Conservation (phyloP, 2,113 vertebrate species). For the Centrocercus urophasianus region DNA sequence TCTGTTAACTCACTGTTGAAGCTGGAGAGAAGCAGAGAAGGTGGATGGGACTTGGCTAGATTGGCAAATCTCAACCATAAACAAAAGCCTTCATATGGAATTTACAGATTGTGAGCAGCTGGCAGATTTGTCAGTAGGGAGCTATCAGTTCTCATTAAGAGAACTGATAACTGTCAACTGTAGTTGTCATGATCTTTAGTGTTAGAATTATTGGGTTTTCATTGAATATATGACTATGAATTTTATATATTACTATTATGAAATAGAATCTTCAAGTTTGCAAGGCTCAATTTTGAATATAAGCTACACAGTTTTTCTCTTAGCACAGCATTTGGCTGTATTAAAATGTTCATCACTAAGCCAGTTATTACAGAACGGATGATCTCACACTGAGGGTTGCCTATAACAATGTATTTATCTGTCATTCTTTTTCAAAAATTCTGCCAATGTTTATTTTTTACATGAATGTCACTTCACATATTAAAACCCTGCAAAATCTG, state of each 20-base stretch:
- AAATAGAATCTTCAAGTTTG: background rate
- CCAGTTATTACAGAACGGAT: background rate
- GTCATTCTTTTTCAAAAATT: background rate
- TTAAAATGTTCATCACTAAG: background rate
- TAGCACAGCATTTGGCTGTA: background rate
- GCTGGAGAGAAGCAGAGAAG: background rate
- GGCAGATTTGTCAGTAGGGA: slow-evolving; percentile 24
- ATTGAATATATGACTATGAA: background rate
- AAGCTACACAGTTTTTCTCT: background rate
- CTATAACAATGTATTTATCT: background rate
- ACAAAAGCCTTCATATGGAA: background rate
- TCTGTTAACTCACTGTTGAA: background rate
- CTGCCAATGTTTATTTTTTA: background rate
- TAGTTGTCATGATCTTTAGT: background rate
- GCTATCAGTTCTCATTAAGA: background rate
- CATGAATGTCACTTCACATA: background rate
- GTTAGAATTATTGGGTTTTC: background rate
- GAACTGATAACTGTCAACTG: background rate
- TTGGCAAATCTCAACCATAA: background rate
- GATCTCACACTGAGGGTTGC: background rate
- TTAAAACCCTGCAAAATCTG: background rate
- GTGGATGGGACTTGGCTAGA: background rate
- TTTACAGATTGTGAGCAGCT: slow-evolving; percentile 23
- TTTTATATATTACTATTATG: background rate
- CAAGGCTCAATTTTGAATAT: background rate